Base-by-base conservation (phyloP, 2,888 invertebrate genomes). In the Odontomyia ornata region DNA sequence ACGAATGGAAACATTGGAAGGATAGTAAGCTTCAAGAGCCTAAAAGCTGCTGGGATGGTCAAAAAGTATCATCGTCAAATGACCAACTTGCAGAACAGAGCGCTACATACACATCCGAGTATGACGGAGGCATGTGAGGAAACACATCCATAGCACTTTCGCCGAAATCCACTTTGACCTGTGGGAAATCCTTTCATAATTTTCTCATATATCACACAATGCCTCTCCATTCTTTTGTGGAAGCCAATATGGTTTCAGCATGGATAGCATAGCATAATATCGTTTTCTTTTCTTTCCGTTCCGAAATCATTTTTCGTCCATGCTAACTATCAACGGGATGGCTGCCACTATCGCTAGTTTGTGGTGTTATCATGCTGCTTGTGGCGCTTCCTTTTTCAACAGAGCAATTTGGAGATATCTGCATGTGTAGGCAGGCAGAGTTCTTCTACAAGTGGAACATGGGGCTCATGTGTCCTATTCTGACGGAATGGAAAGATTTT, bases 161-260 rank as follows among this genome's bases (percentile, higher is more conserved):
- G 56, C n/a, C 72, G 28, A 56, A 57, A 72, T 57, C 56, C 56
- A 56, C 21, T 57, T 56, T 72, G 72, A 71, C 71, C 71, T 71
- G 27, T 47, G 71, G 52, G 28, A 71, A 71, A 71, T 56, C 72
- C 72, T 72, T 72, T 72, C 72, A 72, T 72, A 72, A 72, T 72
- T 72, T 72, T 30, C 72, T 18, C 56, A 30, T 72, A 72, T 56
- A 57, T 56, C 56, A 72, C n/a, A n/a, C 21, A 72, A 72, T 30
- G 57, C 57, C 28, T 28, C 23, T 30, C 30, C 30, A 23, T 71
- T 36, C 36, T 36, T 52, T 7, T 15, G 71, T 47, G 21, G 27
- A 52, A 71, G 46, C 71, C 47, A 71, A 71, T 71, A 71, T 27
- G 71, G 13, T 0, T 23, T 1, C 23, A 60, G 60, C 25, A 7